These are phyloP conservation scores for Heliconius sara DNA, from an alignment of 2,888 invertebrate species.

Conservation along the genomic window DNA sequence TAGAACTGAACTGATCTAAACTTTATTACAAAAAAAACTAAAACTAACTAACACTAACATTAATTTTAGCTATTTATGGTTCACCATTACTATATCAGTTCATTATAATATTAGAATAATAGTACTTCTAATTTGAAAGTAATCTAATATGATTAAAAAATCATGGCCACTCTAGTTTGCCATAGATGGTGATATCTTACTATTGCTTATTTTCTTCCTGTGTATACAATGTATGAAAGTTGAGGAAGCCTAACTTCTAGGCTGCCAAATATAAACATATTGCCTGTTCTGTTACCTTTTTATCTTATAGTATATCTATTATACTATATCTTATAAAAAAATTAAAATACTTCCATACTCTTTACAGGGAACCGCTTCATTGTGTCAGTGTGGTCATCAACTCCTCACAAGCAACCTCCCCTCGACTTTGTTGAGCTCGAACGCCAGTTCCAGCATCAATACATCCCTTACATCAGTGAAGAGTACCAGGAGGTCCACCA, in stretches of 20 bases:
- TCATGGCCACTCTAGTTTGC: no score
- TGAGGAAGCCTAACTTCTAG: no score
- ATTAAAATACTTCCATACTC: background rate
- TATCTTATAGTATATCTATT: no score
- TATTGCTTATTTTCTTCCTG: no score
- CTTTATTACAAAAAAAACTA: background rate
- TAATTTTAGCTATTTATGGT: background rate
- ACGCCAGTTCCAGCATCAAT: conserved; percentile 68
- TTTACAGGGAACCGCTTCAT: conserved; percentile 91
- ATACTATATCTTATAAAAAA: no score
- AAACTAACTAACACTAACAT: background rate
- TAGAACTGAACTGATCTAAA: background rate
- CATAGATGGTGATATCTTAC: no score
- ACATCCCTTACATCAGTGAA: conserved; percentile 61
- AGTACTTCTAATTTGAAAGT: background rate
- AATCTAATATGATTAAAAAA: background rate
- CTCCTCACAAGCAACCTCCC: conserved; percentile 92
- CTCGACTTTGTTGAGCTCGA: conserved; percentile 91
- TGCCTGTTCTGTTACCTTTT: no score
- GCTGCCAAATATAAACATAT: no score
- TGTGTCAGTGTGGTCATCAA: conserved; percentile 92
- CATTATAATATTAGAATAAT: background rate
- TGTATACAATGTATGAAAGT: no score
- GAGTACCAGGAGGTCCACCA: conserved; percentile 62
- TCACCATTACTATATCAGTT: background rate